Base-by-base conservation (phyloP, 1,140 invertebrate genomes). In the Gryon sp. region DNA sequence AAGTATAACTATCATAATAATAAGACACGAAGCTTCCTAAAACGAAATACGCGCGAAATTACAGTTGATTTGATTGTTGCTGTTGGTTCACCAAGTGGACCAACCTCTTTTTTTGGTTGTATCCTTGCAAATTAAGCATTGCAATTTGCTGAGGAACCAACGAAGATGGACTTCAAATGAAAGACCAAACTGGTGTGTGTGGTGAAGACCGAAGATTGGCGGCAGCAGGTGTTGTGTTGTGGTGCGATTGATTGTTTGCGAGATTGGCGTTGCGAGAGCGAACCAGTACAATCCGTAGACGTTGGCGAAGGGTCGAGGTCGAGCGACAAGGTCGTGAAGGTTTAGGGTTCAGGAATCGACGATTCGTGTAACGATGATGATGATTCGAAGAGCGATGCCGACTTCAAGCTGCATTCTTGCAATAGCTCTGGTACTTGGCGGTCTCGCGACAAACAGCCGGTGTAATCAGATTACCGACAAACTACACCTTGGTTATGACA, bases 401-500 rank as follows among this genome's bases (percentile, higher is more conserved):
- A 36, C 48, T 53, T 74, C 59, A 48, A 62, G 18, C 60, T n/a
- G n/a, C n/a, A 41, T 79, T 30, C 55, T 79, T 8, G 38, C 26
- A 18, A 48, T 24, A 41, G 0, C 75, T 24, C 24, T 79, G 36
- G 57, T 63, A 20, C n/a, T 72, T 26, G 34, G 14, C 1, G 53
- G 32, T 15, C 22, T 72, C 12, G 59, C 52, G 12, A 3, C 30
- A 28, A 57, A 55, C 43, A 63, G 34, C 14, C 41, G 46, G 28
- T 43, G 52, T 59, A 74, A 83, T 30, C 79, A 85, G 50, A 63
- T 80, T 9, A 76, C 76, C 3, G 81, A 85, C 45, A 83, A 84
- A 26, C 81, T 83, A 28, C 82, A 87, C 43, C 62, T 84, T 32
- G 83, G 84, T 11, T 81, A 63, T 26, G 69, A 65, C 50, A 73